Percentiles rank a stretch among this genome's conserved stretches.
phyloP scores from a whole-genome alignment of 1,140 invertebrate genomes.

The Bilobella aurantiaca region DNA sequence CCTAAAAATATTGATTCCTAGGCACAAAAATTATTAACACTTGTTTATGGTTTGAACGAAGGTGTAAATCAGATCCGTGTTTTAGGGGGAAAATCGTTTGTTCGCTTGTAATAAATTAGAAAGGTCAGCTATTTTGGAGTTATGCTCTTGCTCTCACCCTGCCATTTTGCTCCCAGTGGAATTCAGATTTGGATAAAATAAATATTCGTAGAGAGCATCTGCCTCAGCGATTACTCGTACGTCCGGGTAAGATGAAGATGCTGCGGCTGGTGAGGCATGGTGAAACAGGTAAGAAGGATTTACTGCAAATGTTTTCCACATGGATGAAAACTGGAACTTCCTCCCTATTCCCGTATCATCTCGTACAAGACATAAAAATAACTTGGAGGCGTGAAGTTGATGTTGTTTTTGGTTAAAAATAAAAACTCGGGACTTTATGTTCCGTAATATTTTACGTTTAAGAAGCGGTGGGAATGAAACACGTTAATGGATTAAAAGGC shows the following conservation, averaged over 20 bases:
- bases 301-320: not conserved
- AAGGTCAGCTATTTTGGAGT: no score
- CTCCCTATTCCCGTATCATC: not conserved
- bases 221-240: not conserved
- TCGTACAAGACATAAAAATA: not conserved
- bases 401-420: conserved; percentile 1
- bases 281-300: conserved; percentile 3
- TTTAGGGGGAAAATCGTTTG: no score
- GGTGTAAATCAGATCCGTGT: no score
- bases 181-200: not conserved
- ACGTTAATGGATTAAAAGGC: conserved; percentile 9
- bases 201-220: not conserved
- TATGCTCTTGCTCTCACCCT: no score
- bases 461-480: not conserved
- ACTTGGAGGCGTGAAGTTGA: not conserved
- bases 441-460: not conserved
- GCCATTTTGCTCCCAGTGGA: no score
- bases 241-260: not conserved
- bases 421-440: not conserved
- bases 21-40: no score
- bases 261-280: not conserved
- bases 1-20: no score
- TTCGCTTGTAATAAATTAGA: no score
- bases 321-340: not conserved
- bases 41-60: no score